Conservation (phyloP, 2,888 invertebrate genomes). For the Idaea biselata region DNA sequence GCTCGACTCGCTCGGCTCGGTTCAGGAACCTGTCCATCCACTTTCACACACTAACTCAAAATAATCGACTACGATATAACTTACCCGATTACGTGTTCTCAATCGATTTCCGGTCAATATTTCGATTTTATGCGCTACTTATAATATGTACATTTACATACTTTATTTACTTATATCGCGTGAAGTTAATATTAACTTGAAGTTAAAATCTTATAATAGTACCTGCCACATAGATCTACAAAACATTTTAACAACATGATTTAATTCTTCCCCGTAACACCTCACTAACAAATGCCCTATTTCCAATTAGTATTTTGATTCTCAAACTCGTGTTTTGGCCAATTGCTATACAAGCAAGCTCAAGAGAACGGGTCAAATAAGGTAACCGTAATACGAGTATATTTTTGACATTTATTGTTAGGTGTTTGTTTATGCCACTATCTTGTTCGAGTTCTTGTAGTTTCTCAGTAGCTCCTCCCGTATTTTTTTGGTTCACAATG, state of each 20-base stretch:
- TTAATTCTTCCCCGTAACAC: too few species aligned
- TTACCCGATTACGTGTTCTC: not conserved
- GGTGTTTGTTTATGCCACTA: not conserved
- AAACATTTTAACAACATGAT: too few species aligned
- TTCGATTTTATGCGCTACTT: not conserved
- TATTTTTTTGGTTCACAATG: not conserved
- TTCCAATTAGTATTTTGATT: too few species aligned
- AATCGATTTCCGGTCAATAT: not conserved
- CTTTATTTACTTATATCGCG: not conserved
- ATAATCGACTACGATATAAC: not conserved
- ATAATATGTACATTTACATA: not conserved
- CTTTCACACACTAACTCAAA: not conserved
- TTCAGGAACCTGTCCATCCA: not conserved
- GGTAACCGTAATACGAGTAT: too few species aligned
- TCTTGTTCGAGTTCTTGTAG: not conserved
- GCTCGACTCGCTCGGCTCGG: not conserved
- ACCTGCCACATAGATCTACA: too few species aligned
- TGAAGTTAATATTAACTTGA: not conserved
- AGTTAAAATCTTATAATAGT: too few species aligned
- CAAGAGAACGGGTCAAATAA: too few species aligned
- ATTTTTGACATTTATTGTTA: not conserved
- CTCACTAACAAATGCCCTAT: too few species aligned
- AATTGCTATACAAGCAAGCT: too few species aligned
- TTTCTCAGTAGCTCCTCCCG: not conserved
- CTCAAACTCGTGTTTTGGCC: too few species aligned